These are phyloP conservation scores for Porites cylindrica DNA, from an alignment of 92 coral and sea anemone genomes.

Conservation along the genomic window DNA sequence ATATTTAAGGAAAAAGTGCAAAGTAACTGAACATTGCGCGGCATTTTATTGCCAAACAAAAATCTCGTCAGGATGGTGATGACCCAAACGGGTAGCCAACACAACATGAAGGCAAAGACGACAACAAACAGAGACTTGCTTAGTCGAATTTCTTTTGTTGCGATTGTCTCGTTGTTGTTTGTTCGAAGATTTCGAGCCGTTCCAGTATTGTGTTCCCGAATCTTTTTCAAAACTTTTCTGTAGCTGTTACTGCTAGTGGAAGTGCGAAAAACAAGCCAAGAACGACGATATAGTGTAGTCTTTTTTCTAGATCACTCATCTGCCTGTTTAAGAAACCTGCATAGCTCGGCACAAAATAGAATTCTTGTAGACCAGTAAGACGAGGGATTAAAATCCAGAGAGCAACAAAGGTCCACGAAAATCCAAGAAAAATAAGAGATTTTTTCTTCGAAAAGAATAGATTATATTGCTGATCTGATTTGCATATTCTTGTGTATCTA, in stretches of 20 bases:
- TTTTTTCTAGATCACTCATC: background rate
- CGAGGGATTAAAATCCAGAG: too few species aligned
- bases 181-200: background rate
- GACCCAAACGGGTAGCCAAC: background rate
- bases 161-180: background rate
- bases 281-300: background rate
- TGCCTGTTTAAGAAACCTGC: background rate
- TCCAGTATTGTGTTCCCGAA: background rate
- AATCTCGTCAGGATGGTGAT: background rate
- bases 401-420: too few species aligned
- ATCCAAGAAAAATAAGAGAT: too few species aligned
- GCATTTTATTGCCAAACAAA: background rate
- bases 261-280: background rate
- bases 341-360: background rate
- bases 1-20: background rate
- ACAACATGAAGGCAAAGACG: conserved; percentile 1
- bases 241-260: background rate
- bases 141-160: background rate
- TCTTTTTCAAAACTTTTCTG: background rate
- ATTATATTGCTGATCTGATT: background rate
- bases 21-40: background rate
- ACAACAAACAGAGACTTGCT: conserved; percentile 8
- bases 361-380: too few species aligned
- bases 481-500: conserved; percentile 8
- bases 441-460: background rate